Base-by-base conservation (phyloP, 2,888 invertebrate species). In the Terebella lapidaria region DNA sequence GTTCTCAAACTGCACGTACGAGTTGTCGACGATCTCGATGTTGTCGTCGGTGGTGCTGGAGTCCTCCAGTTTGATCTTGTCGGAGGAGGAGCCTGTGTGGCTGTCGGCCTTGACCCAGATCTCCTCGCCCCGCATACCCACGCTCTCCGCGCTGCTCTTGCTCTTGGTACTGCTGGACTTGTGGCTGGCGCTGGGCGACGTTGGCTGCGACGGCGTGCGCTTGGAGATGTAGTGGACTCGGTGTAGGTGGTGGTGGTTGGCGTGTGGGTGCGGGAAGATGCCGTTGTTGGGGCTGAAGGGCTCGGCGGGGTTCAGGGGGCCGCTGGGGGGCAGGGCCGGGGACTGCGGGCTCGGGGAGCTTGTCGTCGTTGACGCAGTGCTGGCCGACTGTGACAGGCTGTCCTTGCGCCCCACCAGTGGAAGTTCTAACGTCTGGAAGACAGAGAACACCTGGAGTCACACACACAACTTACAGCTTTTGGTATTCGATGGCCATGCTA, bases 351-450 rank as follows among this genome's bases (percentile, higher is more conserved):
- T 70, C 29, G 72, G 74, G 60, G 71, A 76, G 64, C 74, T 76
- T 24, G 75, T 77, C 25, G 75, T 77, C 56, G 77, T 77, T 20
- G 79, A 79, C 26, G 77, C 83, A 61, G 83, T 77, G 58, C 73
- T 75, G 29, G 71, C 72, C 24, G 73, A 72, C 64, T 74, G 73
- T 3, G 77, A 76, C 20, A 73, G 73, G 59, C 74, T 74, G 63
- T 72, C 76, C 29, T 91, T 75, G 87, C 86, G 65, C 87, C 88
- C 88, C 75, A 88, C 89, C 75, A 88, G 86, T 62, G 90, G 90
- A 74, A 94, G 86, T 82, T 94, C 90, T 74, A 94, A 84, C 70
- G 92, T 90, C 93, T 93, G 83, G 1, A 80, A 81, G 4, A 22
- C 10, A n/a, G 42, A 35, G 42, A 35, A n/a, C n/a, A n/a, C n/a